phyloP scores from a whole-genome alignment of 2,888 invertebrate species.

The Eristalinus sepulchralis region DNA sequence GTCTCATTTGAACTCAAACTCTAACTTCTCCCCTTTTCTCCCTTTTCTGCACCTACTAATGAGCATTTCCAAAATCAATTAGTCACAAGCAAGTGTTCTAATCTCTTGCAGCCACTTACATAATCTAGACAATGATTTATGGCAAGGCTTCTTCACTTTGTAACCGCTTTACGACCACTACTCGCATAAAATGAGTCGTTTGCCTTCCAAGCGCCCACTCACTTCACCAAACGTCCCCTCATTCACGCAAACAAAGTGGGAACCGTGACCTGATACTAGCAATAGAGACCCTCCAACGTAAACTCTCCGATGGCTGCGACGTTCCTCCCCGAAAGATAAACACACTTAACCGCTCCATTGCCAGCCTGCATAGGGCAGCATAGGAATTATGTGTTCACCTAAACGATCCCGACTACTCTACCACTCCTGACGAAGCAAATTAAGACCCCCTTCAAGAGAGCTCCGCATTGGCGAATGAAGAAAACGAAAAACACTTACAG shows the following conservation, averaged over 20 bases:
- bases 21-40: no score
- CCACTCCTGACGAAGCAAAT: background rate
- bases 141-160: no score
- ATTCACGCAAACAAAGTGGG: background rate
- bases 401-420: background rate
- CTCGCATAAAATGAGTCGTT: background rate
- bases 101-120: no score
- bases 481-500: slow-evolving; percentile 33
- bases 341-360: background rate
- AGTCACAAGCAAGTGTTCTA: no score
- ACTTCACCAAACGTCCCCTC: no score
- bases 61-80: no score
- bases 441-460: background rate
- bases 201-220: background rate
- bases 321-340: background rate
- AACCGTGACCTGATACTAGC: background rate
- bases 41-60: no score
- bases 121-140: no score
- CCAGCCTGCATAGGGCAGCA: background rate
- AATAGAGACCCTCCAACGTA: background rate
- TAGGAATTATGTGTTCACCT: background rate
- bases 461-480: background rate
- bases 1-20: no score
- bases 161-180: background rate
- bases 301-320: background rate